Conservation (phyloP, 1,140 invertebrate species). For the Drosophila pruinosa region DNA sequence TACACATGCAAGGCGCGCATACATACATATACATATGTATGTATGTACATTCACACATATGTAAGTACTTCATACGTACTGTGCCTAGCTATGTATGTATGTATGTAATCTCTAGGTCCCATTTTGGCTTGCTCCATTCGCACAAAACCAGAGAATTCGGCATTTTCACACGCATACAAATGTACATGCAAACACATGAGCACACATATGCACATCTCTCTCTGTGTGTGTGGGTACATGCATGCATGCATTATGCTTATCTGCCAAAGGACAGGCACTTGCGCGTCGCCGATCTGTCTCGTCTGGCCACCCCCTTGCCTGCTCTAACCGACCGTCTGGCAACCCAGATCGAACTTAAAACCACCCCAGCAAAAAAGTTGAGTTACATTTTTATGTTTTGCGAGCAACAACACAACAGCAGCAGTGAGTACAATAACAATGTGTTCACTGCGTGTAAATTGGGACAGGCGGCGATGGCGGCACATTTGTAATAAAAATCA, state of each 20-base stretch:
- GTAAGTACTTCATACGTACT: conserved; percentile 9
- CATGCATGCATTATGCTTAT: conserved; percentile 28
- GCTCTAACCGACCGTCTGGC: conserved; percentile 3
- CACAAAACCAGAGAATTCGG: neutral
- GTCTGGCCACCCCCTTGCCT: conserved; percentile 18
- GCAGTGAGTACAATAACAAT: conserved; percentile 28
- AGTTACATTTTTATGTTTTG: conserved; percentile 55
- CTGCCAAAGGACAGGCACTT: conserved; percentile 41
- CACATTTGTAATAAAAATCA: conserved; percentile 61
- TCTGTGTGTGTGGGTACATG: too few species aligned
- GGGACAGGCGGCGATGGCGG: conserved; percentile 48
- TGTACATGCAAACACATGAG: neutral
- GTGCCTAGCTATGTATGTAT: neutral
- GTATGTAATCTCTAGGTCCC: conserved; percentile 2
- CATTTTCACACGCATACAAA: neutral
- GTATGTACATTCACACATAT: conserved; percentile 35
- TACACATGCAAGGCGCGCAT: neutral
- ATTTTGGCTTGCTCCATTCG: neutral
- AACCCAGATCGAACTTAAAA: conserved; percentile 40
- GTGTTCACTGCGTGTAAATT: conserved; percentile 53
- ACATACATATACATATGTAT: neutral
- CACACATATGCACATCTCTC: conserved; percentile 34
- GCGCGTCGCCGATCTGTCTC: conserved; percentile 69
- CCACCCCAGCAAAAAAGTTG: conserved; percentile 51
- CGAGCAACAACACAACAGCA: conserved; percentile 7